Evolutionary conservation across 2,113 vertebrate genomes (phyloP).

Genomic region (Gymnogyps californianus): DNA sequence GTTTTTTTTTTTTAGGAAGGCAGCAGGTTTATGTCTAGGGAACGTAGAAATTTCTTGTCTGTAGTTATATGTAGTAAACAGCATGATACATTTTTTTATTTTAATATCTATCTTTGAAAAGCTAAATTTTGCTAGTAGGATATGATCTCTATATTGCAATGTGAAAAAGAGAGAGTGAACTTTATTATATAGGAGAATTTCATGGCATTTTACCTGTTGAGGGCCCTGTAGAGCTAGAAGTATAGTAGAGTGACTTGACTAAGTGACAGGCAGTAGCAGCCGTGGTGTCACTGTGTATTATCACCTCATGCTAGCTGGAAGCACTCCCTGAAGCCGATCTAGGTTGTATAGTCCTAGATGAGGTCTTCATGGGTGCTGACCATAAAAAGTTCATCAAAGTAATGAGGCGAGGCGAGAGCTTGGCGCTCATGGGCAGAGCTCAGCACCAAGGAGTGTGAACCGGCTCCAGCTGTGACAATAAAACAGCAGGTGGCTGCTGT

Average conservation of each 20-base stretch:
- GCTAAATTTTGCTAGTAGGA: neutral
- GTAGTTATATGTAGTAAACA: conserved; percentile 26
- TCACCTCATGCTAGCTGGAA: conserved; percentile 68
- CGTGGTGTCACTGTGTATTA: conserved; percentile 59
- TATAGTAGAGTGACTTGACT: conserved; percentile 25
- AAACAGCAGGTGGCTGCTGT: conserved; percentile 98
- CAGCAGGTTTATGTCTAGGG: neutral
- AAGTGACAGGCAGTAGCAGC: conserved; percentile 65
- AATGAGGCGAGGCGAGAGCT: conserved; percentile 90
- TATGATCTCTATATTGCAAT: neutral
- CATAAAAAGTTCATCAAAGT: conserved; percentile 99
- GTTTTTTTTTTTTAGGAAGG: neutral
- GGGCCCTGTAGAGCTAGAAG: conserved; percentile 68
- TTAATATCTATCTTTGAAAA: conserved; percentile 15
- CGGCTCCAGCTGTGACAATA: conserved; percentile 97
- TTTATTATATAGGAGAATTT: neutral
- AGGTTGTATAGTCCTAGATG: conserved; percentile 82
- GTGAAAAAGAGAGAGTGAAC: neutral
- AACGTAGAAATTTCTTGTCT: conserved; percentile 21
- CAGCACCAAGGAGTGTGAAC: conserved; percentile 93
- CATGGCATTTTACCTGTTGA: conserved; percentile 73
- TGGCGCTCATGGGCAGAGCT: conserved; percentile 84
- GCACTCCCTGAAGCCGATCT: conserved; percentile 77
- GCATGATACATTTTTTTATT: conserved; percentile 30
- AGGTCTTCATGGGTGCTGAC: conserved; percentile 95